phyloP scores from a whole-genome alignment of 2,113 vertebrate species.

The Acanthisitta chloris region DNA sequence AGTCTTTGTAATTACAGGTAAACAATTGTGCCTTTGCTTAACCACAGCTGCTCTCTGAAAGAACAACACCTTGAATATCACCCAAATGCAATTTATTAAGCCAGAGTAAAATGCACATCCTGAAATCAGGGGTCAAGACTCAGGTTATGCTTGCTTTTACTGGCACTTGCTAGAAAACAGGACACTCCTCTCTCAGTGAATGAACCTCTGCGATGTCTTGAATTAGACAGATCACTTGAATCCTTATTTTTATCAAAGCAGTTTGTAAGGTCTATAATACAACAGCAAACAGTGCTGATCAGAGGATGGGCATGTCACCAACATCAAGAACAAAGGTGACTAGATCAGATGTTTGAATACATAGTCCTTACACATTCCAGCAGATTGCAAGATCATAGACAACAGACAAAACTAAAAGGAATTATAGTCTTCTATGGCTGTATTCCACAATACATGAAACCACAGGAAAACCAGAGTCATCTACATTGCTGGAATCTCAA shows the following conservation, averaged over 20 bases:
- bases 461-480: not conserved
- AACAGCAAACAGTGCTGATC: not conserved
- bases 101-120: not conserved
- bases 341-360: not conserved
- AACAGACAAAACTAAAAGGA: not conserved
- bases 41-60: not conserved
- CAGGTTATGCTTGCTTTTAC: not conserved
- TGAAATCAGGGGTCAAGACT: not conserved
- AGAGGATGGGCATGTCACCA: not conserved
- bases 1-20: not conserved
- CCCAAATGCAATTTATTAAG: not conserved
- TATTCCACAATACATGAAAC: not conserved
- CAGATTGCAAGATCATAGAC: not conserved
- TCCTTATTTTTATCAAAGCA: not conserved
- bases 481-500: not conserved
- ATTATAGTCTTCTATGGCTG: not conserved
- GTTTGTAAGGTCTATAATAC: not conserved
- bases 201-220: not conserved
- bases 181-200: not conserved
- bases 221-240: not conserved
- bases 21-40: not conserved
- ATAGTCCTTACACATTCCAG: not conserved
- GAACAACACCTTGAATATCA: not conserved
- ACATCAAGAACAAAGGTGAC: not conserved
- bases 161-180: not conserved